phyloP scores from a whole-genome alignment of 2,113 vertebrate species.

The Myodes glareolus region DNA sequence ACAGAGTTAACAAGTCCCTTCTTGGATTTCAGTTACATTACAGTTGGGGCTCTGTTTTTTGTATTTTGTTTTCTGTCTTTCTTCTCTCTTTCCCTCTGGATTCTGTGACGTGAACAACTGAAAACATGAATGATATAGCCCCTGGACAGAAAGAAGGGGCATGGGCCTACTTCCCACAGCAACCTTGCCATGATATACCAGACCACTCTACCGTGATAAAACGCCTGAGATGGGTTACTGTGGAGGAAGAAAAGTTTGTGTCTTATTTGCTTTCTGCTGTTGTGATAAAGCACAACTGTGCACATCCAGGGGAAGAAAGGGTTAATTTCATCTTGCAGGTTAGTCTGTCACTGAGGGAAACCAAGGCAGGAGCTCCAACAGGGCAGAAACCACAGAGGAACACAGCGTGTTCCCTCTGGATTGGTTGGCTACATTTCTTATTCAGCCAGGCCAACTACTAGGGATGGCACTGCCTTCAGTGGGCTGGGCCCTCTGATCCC shows the following conservation, averaged over 20 bases:
- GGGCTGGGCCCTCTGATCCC: not conserved
- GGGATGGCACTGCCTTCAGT: not conserved
- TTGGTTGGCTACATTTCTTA: not conserved
- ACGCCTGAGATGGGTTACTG: too few relatives aligned
- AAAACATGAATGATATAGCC: not conserved
- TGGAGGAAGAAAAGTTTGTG: not conserved
- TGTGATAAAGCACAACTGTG: not conserved
- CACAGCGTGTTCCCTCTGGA: not conserved
- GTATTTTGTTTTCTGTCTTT: not conserved
- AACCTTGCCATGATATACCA: not conserved
- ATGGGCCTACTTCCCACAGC: not conserved
- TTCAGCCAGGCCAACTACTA: not conserved
- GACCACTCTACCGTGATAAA: not conserved
- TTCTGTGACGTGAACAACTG: constrained; percentile 32
- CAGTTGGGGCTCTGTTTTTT: constrained; percentile 3
- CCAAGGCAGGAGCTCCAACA: not conserved
- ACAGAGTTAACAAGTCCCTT: not conserved
- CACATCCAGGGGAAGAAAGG: not conserved
- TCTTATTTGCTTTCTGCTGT: not conserved
- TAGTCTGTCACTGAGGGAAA: not conserved
- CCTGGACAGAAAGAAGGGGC: not conserved
- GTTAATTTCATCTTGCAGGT: not conserved
- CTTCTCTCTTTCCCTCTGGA: not conserved
- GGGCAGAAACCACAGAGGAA: not conserved
- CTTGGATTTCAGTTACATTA: constrained; percentile 41